A percentile compares a stretch with the other conserved stretches of the same genome.
phyloP scores from a whole-genome alignment of 2,888 invertebrate species.

The Craniophora ligustri region DNA sequence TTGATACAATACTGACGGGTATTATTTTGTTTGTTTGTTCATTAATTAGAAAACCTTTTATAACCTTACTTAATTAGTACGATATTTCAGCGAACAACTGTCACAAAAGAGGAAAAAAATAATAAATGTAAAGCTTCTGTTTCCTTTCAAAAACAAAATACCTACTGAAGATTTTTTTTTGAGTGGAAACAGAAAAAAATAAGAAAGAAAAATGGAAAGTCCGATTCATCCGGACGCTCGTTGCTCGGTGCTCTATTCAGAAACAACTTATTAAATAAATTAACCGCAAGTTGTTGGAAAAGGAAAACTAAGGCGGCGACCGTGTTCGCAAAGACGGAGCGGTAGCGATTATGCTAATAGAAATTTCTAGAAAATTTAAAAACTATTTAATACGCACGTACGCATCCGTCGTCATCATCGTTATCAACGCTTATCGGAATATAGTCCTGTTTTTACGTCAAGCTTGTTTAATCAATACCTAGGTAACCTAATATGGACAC shows the following conservation, averaged over 20 bases:
- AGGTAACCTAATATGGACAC: too few species aligned
- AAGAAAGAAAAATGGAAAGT: conserved; percentile 76
- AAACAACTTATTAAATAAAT: conserved; percentile 87
- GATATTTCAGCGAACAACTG: conserved; percentile 54
- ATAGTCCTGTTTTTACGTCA: too few species aligned
- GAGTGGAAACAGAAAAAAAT: conserved; percentile 50
- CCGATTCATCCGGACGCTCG: conserved; percentile 77
- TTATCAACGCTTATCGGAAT: too few species aligned
- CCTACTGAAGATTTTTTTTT: conserved; percentile 61
- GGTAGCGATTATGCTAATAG: conserved; percentile 33
- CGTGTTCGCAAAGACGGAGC: conserved; percentile 21
- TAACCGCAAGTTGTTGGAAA: conserved; percentile 84
- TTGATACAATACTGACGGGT: too few species aligned
- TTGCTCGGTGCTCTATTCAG: conserved; percentile 78
- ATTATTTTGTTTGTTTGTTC: too few species aligned
- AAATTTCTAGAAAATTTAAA: not conserved
- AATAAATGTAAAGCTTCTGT: conserved; percentile 57
- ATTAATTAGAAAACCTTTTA: too few species aligned
- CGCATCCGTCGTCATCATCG: too few species aligned
- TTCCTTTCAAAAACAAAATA: conserved; percentile 64
- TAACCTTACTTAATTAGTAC: conserved; percentile 55
- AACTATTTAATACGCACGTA: too few species aligned
- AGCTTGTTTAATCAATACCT: too few species aligned
- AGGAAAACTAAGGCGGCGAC: conserved; percentile 78
- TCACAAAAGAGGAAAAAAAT: conserved; percentile 60